A percentile compares a stretch with the other conserved stretches of the same genome.
Evolutionary conservation across 1,140 invertebrate genomes (phyloP).

Genomic region (Drosophila elegans): DNA sequence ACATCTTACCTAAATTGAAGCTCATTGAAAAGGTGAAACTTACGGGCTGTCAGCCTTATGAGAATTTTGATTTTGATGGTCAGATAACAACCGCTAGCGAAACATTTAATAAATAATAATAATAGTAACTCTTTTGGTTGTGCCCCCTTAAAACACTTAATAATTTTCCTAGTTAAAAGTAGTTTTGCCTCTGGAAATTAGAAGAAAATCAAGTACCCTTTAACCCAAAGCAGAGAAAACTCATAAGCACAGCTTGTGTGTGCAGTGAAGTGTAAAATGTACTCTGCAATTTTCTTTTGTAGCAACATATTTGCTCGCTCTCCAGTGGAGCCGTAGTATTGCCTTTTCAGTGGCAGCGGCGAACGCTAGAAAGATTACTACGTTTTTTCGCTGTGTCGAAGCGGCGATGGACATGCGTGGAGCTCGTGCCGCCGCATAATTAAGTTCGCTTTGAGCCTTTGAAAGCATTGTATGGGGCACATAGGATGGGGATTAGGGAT

Average conservation of each 20-base stretch:
- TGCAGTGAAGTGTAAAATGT: conserved; percentile 58
- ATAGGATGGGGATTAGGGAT: conserved; percentile 18
- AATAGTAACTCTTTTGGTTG: too few species aligned
- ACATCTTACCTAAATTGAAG: too few species aligned
- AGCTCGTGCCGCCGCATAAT: conserved; percentile 69
- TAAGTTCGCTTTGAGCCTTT: conserved; percentile 60
- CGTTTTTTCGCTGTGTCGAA: conserved; percentile 25
- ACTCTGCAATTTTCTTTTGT: conserved; percentile 60
- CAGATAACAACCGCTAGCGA: too few species aligned
- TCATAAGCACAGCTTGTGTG: conserved; percentile 61
- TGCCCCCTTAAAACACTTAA: too few species aligned
- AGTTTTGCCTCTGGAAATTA: background rate
- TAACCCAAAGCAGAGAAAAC: conserved; percentile 38
- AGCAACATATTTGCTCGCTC: conserved; percentile 30
- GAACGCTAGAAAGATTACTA: conserved; percentile 29
- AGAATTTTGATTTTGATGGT: too few species aligned
- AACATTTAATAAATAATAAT: too few species aligned
- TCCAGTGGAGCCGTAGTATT: conserved; percentile 30
- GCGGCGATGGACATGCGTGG: conserved; percentile 40
- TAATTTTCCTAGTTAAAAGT: too few species aligned
- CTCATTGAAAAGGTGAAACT: too few species aligned
- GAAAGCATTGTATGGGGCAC: conserved; percentile 53
- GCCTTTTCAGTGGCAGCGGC: conserved; percentile 50
- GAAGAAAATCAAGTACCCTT: background rate
- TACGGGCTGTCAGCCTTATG: too few species aligned